Evolutionary conservation across 2,888 invertebrate genomes (phyloP), one percentile per base, ranked within the genome.

Genomic region (Drosophila emarginata): DNA sequence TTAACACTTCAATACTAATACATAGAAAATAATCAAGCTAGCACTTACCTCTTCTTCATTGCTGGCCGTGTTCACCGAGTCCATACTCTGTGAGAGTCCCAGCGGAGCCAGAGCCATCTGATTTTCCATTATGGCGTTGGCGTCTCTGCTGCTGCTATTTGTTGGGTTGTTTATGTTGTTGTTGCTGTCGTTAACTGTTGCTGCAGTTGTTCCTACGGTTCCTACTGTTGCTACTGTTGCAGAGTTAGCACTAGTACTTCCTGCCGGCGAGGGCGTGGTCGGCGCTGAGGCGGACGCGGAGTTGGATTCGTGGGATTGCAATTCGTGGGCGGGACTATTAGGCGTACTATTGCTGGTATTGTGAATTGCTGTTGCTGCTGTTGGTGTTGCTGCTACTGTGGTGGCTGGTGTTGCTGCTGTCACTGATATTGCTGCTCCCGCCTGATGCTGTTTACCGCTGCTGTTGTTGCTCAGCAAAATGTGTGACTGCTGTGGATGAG

Each of bases 41-140:
- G 53, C 50, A 93, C 96, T 94, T 90, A 98, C 98, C 98, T 98
- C 98, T 94, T 98, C 98, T 94, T 98, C 98, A 92, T 97, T 96
- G 92, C 97, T 96, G 91, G 96, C 95, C 88, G 97, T 97, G 93
- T 98, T 98, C 92, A 98, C 98, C 89, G 97, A 98, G 94, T 98
- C 98, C 97, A 98, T 98, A 94, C 97, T 98, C 93, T 98, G 98
- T 92, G 97, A 97, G 91, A 97, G 94, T 90, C 97, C 96, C 91
- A 95, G 94, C 91, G 94, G 94, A 82, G 94, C 94, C 80, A 94
- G 93, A 81, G 95, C 94, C 90, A 92, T 91, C 89, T 91, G 91
- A 89, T 92, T 92, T 77, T 92, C 92, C 91, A 91, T 91, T 77
- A 88, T 89, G 78, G 76, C 79, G 78, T 72, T 82, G 84, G 79